Evolutionary conservation across 2,888 invertebrate genomes (phyloP).

Genomic region (Spilarctia lutea): DNA sequence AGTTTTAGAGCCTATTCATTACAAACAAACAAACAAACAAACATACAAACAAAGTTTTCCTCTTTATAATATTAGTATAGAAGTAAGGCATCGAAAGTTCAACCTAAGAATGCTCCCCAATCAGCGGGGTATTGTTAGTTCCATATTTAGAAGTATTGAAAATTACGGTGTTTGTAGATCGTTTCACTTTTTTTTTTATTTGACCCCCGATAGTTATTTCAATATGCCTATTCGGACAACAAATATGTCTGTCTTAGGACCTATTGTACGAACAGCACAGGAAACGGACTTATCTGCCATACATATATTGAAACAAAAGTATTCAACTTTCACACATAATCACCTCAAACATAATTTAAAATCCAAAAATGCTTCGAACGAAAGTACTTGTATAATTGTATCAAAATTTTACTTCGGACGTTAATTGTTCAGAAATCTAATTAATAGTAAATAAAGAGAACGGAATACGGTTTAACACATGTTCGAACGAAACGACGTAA

Average conservation of each 20-base stretch:
- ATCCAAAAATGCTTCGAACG: background rate
- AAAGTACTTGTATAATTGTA: background rate
- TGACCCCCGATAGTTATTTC: background rate
- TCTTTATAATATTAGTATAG: too few relatives aligned
- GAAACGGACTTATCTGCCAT: background rate
- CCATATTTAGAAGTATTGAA: background rate
- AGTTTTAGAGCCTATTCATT: too few relatives aligned
- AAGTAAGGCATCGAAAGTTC: background rate
- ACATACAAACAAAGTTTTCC: too few relatives aligned
- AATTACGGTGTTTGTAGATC: background rate
- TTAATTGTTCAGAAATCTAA: constrained; percentile 21
- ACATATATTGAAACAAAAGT: background rate
- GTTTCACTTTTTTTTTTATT: background rate
- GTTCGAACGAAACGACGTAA: constrained; percentile 63
- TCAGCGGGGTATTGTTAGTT: background rate
- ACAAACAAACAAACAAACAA: too few relatives aligned
- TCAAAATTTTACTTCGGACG: background rate
- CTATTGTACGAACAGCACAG: background rate
- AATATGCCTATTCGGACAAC: background rate
- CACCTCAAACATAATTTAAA: background rate
- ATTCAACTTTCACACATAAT: background rate
- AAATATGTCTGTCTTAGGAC: background rate
- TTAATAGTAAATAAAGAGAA: constrained; percentile 45
- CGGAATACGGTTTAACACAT: constrained; percentile 53
- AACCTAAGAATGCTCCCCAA: background rate